phyloP scores from a whole-genome alignment of 2,888 invertebrate genomes.

The Oconnorella tubifera region DNA sequence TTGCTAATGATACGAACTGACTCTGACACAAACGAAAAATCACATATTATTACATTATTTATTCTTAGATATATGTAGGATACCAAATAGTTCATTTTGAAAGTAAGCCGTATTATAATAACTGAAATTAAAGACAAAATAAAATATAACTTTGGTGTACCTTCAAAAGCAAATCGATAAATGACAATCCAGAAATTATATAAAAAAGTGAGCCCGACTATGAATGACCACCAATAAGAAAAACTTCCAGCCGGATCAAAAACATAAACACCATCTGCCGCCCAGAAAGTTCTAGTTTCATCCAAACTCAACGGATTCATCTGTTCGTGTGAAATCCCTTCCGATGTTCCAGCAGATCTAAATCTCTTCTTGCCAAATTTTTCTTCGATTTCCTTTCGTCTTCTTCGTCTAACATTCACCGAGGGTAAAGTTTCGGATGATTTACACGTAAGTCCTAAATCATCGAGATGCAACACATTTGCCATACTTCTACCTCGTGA shows the following conservation, averaged over 20 bases:
- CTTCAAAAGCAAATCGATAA: conserved; percentile 79
- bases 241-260: conserved; percentile 96
- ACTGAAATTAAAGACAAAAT: no score
- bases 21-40: no score
- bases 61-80: no score
- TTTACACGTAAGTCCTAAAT: no score
- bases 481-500: background rate
- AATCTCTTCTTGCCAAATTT: conserved; percentile 47
- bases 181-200: conserved; percentile 50
- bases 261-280: conserved; percentile 58
- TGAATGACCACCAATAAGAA: conserved; percentile 56
- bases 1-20: no score
- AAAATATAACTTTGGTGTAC: no score
- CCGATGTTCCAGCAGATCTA: background rate
- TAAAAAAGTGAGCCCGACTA: conserved; percentile 54
- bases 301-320: background rate
- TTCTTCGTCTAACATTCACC: conserved; percentile 58
- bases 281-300: background rate
- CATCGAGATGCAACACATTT: background rate
- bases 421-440: no score
- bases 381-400: conserved; percentile 55
- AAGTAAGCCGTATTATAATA: no score
- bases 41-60: no score
- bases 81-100: no score
- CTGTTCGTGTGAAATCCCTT: background rate